These are phyloP conservation scores for Orgyia antiqua DNA, from an alignment of 2,888 invertebrate genomes.

Conservation along the genomic window DNA sequence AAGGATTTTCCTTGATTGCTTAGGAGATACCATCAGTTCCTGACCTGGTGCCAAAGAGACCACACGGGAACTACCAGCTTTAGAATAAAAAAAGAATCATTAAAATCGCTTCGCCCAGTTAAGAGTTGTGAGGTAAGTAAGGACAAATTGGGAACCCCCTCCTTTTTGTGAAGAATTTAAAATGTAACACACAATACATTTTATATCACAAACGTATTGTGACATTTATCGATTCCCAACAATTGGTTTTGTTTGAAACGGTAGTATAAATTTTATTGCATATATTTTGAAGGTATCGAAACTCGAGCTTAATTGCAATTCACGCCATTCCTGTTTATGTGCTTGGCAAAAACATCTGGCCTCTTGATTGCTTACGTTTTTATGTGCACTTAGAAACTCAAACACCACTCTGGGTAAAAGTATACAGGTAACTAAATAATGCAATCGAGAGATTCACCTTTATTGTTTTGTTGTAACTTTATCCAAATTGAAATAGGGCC, in stretches of 20 bases:
- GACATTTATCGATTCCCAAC: too few relatives aligned
- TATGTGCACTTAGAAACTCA: slow-evolving; percentile 66
- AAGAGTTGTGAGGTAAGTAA: too few relatives aligned
- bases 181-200: too few relatives aligned
- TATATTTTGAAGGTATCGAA: slow-evolving; percentile 66
- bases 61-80: too few relatives aligned
- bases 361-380: slow-evolving; percentile 68
- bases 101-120: too few relatives aligned
- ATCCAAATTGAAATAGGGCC: slow-evolving; percentile 26
- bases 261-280: slow-evolving; percentile 54
- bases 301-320: slow-evolving; percentile 68
- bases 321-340: slow-evolving; percentile 65
- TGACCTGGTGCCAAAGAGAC: too few relatives aligned
- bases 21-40: too few relatives aligned
- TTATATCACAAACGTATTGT: too few relatives aligned
- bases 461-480: slow-evolving; percentile 44
- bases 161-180: too few relatives aligned
- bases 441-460: slow-evolving; percentile 50
- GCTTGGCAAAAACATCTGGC: slow-evolving; percentile 67
- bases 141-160: too few relatives aligned
- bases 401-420: slow-evolving; percentile 31
- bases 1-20: too few relatives aligned
- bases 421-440: slow-evolving; percentile 52
- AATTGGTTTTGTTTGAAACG: slow-evolving; percentile 35
- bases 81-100: too few relatives aligned